Percentiles rank a stretch among this genome's conserved stretches.
These are phyloP conservation scores for Oligia fasciuncula DNA, from an alignment of 2,888 invertebrate species.

Conservation along the genomic window DNA sequence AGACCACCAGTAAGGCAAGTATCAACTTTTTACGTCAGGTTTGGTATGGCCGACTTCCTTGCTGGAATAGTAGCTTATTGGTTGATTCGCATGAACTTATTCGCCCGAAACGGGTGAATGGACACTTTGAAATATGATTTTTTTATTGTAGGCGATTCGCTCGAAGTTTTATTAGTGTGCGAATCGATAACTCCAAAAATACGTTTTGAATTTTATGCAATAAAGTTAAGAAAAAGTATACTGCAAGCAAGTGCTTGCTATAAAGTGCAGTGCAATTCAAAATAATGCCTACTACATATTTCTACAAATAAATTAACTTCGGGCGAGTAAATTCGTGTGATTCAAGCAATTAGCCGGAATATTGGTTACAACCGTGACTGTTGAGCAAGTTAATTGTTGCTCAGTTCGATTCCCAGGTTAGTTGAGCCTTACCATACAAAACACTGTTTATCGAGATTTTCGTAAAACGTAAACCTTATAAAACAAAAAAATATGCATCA, in stretches of 20 bases:
- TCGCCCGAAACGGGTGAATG: background rate
- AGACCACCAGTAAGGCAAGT: slow-evolving; percentile 68
- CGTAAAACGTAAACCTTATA: background rate
- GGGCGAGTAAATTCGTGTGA: background rate
- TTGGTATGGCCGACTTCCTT: background rate
- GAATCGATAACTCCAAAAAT: background rate
- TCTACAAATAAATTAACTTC: background rate
- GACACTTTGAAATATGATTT: background rate
- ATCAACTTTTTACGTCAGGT: background rate
- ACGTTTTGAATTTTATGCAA: background rate
- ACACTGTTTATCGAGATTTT: background rate
- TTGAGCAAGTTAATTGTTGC: too few relatives aligned
- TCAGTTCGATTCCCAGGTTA: background rate
- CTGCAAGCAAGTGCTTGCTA: too few relatives aligned
- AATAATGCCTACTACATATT: too few relatives aligned
- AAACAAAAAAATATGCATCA: background rate
- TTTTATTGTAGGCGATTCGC: background rate
- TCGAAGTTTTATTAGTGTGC: too few relatives aligned
- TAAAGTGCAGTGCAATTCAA: too few relatives aligned
- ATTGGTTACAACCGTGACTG: background rate
- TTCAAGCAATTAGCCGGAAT: background rate
- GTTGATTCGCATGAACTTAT: background rate
- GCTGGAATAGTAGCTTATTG: background rate
- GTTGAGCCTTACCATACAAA: background rate
- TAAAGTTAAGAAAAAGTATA: background rate